Evolutionary conservation across 2,888 invertebrate genomes (phyloP), one percentile per base, ranked within the genome.

Genomic region (Cephus runcator): DNA sequence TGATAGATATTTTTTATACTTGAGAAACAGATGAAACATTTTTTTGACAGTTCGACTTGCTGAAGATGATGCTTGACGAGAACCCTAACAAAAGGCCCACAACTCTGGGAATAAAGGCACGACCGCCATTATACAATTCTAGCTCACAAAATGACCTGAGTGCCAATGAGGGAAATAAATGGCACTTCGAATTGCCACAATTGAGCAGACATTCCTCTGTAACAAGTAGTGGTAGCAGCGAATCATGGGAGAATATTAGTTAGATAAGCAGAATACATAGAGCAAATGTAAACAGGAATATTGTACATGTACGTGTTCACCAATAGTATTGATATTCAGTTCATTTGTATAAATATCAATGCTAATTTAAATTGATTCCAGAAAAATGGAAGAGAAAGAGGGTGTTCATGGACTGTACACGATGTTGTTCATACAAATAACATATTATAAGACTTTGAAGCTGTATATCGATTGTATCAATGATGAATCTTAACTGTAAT

Each of bases 61-160:
- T 98, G 12, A 94, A 94, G 82, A 92, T 95, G 89, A 97, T 98
- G 96, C 92, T 98, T 71, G 95, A 96, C 81, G 92, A 93, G 4
- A 93, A 95, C 79, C 97, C 98, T 0, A 92, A 93, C 4, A 92
- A 93, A 80, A 93, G 98, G 3, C 97, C 98, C 30, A 95, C 96
- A 1, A 96, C 97, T 0, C 93, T 93, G 81, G 96, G 95, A 36
- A 94, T 97, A 34, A 92, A 94, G 69, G 93, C 94, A 0, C 92
- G 93, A 11, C 94, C 94, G 0, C 95, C 95, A 0, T 92, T 95
- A 0, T 81, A 83, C 30, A 87, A 85, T 77, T 83, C 83, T 68
- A 83, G 86, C 77, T 79, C 76, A 35, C 76, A 69, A n/a, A 81
- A 83, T 73, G 92, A 91, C 84, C 90, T 93, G n/a, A 86, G 83